These are phyloP conservation scores for Chondrilla cf. caribensis DNA, from an alignment of 37 sponge, comb jelly and placozoan genomes.

Conservation along the genomic window DNA sequence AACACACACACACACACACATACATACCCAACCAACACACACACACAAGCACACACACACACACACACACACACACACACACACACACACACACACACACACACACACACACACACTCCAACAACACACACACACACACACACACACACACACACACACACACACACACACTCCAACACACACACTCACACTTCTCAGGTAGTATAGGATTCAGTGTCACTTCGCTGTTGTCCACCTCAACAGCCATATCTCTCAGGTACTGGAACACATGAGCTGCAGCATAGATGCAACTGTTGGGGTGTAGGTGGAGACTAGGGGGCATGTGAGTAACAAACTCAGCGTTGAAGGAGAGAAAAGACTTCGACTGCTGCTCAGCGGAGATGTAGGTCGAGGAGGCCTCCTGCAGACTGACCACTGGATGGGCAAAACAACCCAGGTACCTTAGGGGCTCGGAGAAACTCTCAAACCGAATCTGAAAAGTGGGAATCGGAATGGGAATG, in stretches of 20 bases:
- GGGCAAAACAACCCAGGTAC: constrained; percentile 71
- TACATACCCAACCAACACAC: no score
- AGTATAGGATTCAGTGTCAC: not conserved
- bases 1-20: not conserved
- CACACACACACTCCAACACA: constrained; percentile 17
- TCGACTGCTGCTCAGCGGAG: not conserved
- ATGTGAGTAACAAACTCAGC: constrained; percentile 51
- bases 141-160: constrained; percentile 20
- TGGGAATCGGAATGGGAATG: not conserved
- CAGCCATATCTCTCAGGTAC: constrained; percentile 81
- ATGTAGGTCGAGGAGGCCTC: not conserved
- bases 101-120: constrained; percentile 4
- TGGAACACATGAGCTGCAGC: constrained; percentile 73
- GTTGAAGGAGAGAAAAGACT: constrained; percentile 36
- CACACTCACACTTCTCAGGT: not conserved
- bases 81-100: constrained; percentile 20
- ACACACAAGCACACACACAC: constrained; percentile 1
- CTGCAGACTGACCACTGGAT: constrained; percentile 16
- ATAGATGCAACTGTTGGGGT: constrained; percentile 33
- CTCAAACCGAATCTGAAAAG: constrained; percentile 62
- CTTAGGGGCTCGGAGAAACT: constrained; percentile 72
- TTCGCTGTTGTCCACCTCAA: constrained; percentile 23
- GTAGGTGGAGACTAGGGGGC: constrained; percentile 27
- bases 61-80: constrained; percentile 20
- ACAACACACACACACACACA: constrained; percentile 18